These are phyloP conservation scores for Morone saxatilis DNA, from an alignment of 2,113 vertebrate species.

Conservation along the genomic window DNA sequence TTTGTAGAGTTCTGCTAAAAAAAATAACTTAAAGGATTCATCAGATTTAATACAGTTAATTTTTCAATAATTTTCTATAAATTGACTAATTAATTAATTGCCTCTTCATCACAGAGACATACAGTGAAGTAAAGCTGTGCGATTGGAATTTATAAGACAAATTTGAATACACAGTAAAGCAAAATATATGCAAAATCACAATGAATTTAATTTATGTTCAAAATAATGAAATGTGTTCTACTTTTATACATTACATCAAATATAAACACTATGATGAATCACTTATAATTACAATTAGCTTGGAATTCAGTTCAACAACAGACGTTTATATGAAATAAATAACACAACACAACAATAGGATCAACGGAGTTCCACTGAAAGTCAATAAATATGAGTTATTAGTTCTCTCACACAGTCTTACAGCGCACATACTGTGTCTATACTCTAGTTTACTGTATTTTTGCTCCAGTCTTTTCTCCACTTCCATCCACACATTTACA, in stretches of 20 bases:
- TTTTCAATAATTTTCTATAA: too few relatives aligned
- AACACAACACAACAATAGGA: not conserved
- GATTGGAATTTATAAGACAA: not conserved
- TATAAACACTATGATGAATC: not conserved
- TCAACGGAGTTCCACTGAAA: not conserved
- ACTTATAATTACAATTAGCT: not conserved
- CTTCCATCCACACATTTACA: conserved; percentile 20
- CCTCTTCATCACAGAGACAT: too few relatives aligned
- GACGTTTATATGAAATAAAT: too few relatives aligned
- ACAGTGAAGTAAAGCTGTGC: not conserved
- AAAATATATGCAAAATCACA: not conserved
- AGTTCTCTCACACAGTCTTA: not conserved
- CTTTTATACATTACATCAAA: not conserved
- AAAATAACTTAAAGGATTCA: not conserved
- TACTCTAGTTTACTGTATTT: not conserved
- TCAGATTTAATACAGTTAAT: too few relatives aligned
- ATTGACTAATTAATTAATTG: too few relatives aligned
- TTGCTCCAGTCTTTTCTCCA: not conserved
- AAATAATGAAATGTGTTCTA: not conserved
- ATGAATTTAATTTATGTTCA: not conserved
- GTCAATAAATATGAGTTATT: not conserved
- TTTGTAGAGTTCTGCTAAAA: not conserved
- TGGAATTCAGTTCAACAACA: not conserved
- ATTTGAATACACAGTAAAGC: not conserved
- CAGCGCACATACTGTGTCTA: not conserved